Conservation (phyloP, 2,888 invertebrate genomes). For the Lasioglossum oenotherae region DNA sequence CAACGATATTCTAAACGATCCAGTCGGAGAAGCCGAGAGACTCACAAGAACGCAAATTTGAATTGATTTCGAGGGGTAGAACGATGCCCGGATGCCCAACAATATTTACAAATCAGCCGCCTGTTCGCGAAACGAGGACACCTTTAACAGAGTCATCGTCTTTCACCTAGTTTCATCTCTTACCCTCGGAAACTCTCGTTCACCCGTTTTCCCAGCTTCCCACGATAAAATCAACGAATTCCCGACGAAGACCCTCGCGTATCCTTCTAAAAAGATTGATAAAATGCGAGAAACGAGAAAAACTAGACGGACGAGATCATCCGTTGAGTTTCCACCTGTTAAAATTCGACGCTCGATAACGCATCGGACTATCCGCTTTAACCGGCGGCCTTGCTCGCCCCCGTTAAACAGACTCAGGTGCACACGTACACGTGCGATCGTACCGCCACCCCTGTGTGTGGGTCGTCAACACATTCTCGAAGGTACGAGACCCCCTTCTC, state of each 20-base stretch:
- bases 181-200: not conserved
- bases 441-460: constrained; percentile 72
- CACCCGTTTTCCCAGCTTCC: too few relatives aligned
- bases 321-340: constrained; percentile 68
- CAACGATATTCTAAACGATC: not conserved
- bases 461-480: constrained; percentile 63
- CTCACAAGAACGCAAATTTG: not conserved
- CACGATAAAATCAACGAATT: not conserved
- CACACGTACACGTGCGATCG: constrained; percentile 44
- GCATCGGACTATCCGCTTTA: constrained; percentile 68
- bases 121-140: constrained; percentile 5
- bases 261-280: not conserved
- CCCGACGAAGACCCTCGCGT: not conserved
- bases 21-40: not conserved
- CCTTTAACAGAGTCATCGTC: constrained; percentile 5
- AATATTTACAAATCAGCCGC: not conserved
- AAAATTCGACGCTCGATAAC: constrained; percentile 69
- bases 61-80: not conserved
- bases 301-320: not conserved
- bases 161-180: constrained; percentile 13
- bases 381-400: constrained; percentile 72
- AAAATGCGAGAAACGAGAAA: not conserved
- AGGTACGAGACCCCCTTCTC: constrained; percentile 50
- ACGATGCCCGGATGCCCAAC: not conserved
- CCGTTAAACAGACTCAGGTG: constrained; percentile 66